These are phyloP conservation scores for Lucilia sericata DNA, from an alignment of 1,140 invertebrate genomes.

Conservation along the genomic window DNA sequence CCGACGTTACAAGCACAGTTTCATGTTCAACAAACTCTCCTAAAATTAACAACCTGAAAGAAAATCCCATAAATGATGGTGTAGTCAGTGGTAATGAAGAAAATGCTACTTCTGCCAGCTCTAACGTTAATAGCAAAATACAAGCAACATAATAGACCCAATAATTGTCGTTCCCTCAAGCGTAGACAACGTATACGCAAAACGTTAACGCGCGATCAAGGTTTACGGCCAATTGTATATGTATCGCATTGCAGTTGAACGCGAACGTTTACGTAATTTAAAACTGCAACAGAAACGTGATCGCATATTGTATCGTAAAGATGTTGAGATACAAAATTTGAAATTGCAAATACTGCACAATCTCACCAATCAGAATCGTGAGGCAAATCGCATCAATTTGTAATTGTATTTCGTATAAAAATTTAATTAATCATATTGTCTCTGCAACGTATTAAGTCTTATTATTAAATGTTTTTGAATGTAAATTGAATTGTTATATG, in stretches of 20 bases:
- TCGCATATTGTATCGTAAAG: slow-evolving; percentile 41
- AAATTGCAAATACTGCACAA: slow-evolving; percentile 45
- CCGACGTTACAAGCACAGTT: neutral
- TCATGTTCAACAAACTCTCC: neutral
- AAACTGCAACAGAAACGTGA: slow-evolving; percentile 42
- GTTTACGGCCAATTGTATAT: slow-evolving; percentile 38
- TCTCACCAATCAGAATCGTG: slow-evolving; percentile 38
- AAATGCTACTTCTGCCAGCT: neutral
- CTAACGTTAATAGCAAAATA: too few species aligned
- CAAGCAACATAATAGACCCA: neutral
- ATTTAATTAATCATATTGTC: too few species aligned
- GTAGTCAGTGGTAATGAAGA: neutral
- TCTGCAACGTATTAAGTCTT: too few species aligned
- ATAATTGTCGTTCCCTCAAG: neutral
- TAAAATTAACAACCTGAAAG: neutral
- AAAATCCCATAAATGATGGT: too few species aligned
- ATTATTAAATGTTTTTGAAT: too few species aligned
- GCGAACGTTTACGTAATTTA: slow-evolving; percentile 35
- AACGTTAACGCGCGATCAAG: slow-evolving; percentile 18
- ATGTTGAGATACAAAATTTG: slow-evolving; percentile 45
- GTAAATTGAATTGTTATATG: too few species aligned
- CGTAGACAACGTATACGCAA: neutral
- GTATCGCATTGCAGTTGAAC: slow-evolving; percentile 45
- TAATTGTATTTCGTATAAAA: neutral
- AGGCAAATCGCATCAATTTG: slow-evolving; percentile 38